A percentile compares a stretch with the other conserved stretches of the same genome.
Evolutionary conservation across 2,888 invertebrate species (phyloP).

Genomic region (Conops quadrifasciatus): DNA sequence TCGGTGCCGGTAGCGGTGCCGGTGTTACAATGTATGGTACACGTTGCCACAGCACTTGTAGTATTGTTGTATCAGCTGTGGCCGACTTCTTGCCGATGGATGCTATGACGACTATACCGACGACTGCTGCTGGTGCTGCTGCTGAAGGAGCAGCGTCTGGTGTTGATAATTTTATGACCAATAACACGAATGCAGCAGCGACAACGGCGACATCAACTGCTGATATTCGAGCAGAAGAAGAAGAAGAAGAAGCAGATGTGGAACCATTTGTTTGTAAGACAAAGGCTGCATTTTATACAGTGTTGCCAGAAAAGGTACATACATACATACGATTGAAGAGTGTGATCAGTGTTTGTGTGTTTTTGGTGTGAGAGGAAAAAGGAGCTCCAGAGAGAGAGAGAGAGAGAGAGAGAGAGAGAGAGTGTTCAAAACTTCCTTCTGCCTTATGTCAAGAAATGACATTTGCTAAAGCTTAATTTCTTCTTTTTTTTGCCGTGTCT

Average conservation of each 20-base stretch:
- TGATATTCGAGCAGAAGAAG: constrained; percentile 40
- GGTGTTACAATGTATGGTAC: constrained; percentile 53
- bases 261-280: constrained; percentile 61
- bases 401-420: too few species aligned
- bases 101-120: too few species aligned
- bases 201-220: constrained; percentile 26
- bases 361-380: too few species aligned
- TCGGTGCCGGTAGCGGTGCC: constrained; percentile 39
- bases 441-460: too few species aligned
- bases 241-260: constrained; percentile 45
- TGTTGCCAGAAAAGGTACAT: constrained; percentile 58
- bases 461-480: too few species aligned
- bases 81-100: constrained; percentile 58
- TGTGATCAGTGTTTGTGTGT: too few species aligned
- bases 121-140: too few species aligned
- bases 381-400: too few species aligned
- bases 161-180: constrained; percentile 26
- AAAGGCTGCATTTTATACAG: constrained; percentile 51
- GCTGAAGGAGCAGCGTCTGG: constrained; percentile 20
- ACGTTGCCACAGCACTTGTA: constrained; percentile 74
- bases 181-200: neutral
- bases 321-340: too few species aligned
- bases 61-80: constrained; percentile 71
- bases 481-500: too few species aligned
- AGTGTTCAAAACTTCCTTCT: too few species aligned